These are phyloP conservation scores for Yponomeuta cagnagella DNA, from an alignment of 2,888 invertebrate genomes.

Conservation along the genomic window DNA sequence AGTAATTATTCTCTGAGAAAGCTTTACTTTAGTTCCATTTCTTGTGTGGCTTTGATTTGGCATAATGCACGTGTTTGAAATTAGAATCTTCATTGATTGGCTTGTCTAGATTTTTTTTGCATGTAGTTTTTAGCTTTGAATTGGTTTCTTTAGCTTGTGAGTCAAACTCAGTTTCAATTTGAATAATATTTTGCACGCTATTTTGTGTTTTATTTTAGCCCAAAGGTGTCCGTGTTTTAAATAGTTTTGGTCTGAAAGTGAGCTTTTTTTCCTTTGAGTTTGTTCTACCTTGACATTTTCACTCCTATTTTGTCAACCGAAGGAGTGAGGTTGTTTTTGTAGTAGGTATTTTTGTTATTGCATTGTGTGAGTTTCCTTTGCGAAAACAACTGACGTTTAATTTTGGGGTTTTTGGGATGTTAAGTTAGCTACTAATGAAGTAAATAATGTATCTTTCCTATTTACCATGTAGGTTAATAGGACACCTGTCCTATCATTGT, in stretches of 20 bases:
- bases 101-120: no score
- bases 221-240: constrained; percentile 66
- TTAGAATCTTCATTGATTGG: no score
- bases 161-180: constrained; percentile 61
- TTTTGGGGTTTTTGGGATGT: constrained; percentile 29
- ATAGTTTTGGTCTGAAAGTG: constrained; percentile 67
- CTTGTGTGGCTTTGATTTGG: no score
- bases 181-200: constrained; percentile 43
- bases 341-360: constrained; percentile 20
- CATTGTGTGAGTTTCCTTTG: constrained; percentile 38
- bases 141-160: constrained; percentile 49
- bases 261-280: constrained; percentile 59
- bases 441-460: no score
- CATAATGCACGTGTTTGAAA: no score
- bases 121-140: constrained; percentile 10
- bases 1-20: no score
- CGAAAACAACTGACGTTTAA: constrained; percentile 41
- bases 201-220: constrained; percentile 37
- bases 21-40: no score
- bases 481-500: no score
- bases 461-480: no score
- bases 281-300: constrained; percentile 72
- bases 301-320: constrained; percentile 35
- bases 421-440: constrained; percentile 11
- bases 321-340: constrained; percentile 59